These are phyloP conservation scores for Darevskia mixta DNA, from an alignment of 2,797 vertebrate genomes.

Conservation along the genomic window DNA sequence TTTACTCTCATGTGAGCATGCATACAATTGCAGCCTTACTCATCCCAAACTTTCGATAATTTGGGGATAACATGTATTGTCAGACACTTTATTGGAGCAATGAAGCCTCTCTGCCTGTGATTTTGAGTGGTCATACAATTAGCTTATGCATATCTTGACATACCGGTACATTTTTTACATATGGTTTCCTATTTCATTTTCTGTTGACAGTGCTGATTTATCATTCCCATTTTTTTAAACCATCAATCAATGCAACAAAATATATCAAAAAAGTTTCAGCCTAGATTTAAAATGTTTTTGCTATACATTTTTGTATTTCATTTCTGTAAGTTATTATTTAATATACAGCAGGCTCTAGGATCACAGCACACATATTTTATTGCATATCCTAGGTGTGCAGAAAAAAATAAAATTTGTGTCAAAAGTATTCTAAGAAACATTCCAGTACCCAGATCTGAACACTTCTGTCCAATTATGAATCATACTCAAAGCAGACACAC, in stretches of 20 bases:
- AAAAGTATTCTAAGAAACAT: not conserved
- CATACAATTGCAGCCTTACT: not conserved
- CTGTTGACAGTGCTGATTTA: not conserved
- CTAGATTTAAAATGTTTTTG: not conserved
- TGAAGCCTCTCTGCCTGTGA: not conserved
- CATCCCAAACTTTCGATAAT: not conserved
- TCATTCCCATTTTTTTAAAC: not conserved
- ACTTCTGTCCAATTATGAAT: not conserved
- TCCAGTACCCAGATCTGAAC: not conserved
- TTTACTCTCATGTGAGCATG: no score
- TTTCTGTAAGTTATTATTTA: not conserved
- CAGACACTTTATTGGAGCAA: not conserved
- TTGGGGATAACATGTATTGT: not conserved
- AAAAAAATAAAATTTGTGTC: not conserved
- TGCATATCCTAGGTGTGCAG: not conserved
- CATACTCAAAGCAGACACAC: no score
- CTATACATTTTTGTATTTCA: not conserved
- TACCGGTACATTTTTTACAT: not conserved
- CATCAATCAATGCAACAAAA: not conserved
- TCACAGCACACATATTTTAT: constrained; percentile 14
- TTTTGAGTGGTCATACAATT: not conserved
- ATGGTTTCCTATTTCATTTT: not conserved
- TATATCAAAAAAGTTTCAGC: not conserved
- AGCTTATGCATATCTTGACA: not conserved
- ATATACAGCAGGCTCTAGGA: not conserved